Percentiles rank a stretch among this genome's conserved stretches.
Conservation (phyloP, 2,797 vertebrate genomes). For the Florisuga fusca region DNA sequence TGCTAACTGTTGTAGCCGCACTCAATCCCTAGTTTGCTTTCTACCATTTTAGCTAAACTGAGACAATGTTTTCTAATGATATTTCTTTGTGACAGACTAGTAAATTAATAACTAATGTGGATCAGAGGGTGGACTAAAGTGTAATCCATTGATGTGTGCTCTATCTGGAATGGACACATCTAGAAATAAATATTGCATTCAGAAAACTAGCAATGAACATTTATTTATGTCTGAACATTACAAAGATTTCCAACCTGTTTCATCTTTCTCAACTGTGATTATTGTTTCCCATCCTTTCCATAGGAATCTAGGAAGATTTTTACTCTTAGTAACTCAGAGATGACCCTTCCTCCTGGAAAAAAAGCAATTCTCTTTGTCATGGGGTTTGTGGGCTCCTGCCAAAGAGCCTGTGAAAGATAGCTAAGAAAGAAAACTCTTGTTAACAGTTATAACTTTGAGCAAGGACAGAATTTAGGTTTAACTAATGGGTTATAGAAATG, state of each 20-base stretch:
- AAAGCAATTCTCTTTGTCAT: not conserved
- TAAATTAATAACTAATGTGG: not conserved
- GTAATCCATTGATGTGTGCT: not conserved
- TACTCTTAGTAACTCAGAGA: not conserved
- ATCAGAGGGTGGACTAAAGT: not conserved
- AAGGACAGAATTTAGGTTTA: not conserved
- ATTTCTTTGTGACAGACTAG: not conserved
- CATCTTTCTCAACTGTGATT: not conserved
- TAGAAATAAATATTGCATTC: not conserved
- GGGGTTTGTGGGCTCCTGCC: not conserved
- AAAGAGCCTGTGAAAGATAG: not conserved
- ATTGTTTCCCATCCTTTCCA: not conserved
- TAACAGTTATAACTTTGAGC: not conserved
- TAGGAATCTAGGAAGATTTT: not conserved
- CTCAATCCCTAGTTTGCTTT: not conserved
- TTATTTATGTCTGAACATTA: not conserved
- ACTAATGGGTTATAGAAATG: not conserved
- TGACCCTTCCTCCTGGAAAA: not conserved
- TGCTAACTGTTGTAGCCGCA: not conserved
- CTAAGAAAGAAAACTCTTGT: not conserved
- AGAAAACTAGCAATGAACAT: not conserved
- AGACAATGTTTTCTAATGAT: not conserved
- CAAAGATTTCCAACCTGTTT: not conserved
- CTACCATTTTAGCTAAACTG: not conserved
- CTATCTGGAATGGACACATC: not conserved